These are phyloP conservation scores for Sternarchorhynchus goeldii DNA, from an alignment of 2,797 vertebrate genomes.

Conservation along the genomic window DNA sequence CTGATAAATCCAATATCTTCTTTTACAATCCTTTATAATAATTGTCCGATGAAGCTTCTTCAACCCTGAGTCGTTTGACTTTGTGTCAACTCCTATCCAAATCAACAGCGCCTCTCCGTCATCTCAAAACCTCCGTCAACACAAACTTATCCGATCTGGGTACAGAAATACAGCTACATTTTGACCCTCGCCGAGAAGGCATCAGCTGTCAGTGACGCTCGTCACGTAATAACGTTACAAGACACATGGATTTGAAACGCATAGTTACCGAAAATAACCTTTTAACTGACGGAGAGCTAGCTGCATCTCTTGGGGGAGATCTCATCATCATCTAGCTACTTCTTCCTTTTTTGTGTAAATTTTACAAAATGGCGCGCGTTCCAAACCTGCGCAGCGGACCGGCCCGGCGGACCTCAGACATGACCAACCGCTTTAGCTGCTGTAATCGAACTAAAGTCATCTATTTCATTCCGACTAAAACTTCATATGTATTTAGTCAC, in stretches of 20 bases:
- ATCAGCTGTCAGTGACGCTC: constrained; percentile 44
- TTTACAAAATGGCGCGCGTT: constrained; percentile 89
- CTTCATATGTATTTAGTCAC: background rate
- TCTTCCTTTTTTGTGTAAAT: constrained; percentile 69
- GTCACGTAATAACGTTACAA: constrained; percentile 34
- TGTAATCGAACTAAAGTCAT: background rate
- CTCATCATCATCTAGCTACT: constrained; percentile 52
- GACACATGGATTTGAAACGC: constrained; percentile 16
- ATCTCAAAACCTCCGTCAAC: constrained; percentile 46
- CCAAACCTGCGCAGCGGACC: constrained; percentile 84
- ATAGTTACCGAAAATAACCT: constrained; percentile 19
- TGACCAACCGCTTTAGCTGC: constrained; percentile 47
- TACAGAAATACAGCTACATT: constrained; percentile 51
- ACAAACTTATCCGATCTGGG: constrained; percentile 57
- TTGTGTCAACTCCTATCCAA: constrained; percentile 61
- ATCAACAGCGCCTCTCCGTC: constrained; percentile 65
- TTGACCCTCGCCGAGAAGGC: constrained; percentile 46
- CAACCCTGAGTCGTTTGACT: constrained; percentile 57
- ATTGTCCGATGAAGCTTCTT: constrained; percentile 44
- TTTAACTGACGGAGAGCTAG: constrained; percentile 23
- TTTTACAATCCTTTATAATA: constrained; percentile 38
- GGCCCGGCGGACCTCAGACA: constrained; percentile 70
- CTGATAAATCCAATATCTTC: constrained; percentile 49
- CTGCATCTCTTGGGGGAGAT: constrained; percentile 47
- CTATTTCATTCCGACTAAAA: constrained; percentile 7